A percentile compares a stretch with the other conserved stretches of the same genome.
Conservation (phyloP, 1,140 invertebrate genomes). For the Eupeodes corollae region DNA sequence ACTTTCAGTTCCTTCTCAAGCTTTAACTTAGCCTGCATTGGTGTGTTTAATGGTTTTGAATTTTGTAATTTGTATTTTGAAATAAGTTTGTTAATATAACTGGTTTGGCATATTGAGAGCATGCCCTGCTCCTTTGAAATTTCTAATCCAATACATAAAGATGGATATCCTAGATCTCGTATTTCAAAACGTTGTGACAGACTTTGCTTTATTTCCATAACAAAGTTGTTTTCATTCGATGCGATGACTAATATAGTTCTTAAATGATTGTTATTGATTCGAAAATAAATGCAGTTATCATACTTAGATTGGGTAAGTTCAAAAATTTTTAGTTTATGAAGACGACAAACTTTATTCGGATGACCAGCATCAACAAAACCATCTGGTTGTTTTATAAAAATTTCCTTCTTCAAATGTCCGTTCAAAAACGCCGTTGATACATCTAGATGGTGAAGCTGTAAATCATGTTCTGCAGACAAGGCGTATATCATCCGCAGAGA, state of each 20-base stretch:
- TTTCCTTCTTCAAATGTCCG: constrained; percentile 30
- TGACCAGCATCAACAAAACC: constrained; percentile 1
- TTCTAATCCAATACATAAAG: constrained; percentile 24
- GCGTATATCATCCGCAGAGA: constrained; percentile 6
- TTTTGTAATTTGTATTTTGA: constrained; percentile 12
- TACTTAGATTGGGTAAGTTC: constrained; percentile 15
- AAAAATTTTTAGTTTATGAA: constrained; percentile 20
- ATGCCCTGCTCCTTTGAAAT: constrained; percentile 13
- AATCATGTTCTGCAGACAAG: constrained; percentile 3
- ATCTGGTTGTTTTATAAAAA: constrained; percentile 34
- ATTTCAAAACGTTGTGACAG: constrained; percentile 17
- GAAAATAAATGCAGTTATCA: constrained; percentile 28
- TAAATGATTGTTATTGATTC: neutral
- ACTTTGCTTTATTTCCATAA: constrained; percentile 13
- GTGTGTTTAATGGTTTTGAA: no score
- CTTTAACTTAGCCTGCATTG: constrained; percentile 13
- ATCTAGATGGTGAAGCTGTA: constrained; percentile 30
- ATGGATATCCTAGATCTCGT: constrained; percentile 11
- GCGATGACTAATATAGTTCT: constrained; percentile 1
- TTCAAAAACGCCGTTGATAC: constrained; percentile 25
- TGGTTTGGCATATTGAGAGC: constrained; percentile 24
- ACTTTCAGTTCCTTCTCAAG: constrained; percentile 8
- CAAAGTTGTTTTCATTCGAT: constrained; percentile 19
- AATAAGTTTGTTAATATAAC: constrained; percentile 30
- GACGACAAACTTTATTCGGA: constrained; percentile 14